Evolutionary conservation across 2,888 invertebrate genomes (phyloP).

Genomic region (Chironomus riparius): DNA sequence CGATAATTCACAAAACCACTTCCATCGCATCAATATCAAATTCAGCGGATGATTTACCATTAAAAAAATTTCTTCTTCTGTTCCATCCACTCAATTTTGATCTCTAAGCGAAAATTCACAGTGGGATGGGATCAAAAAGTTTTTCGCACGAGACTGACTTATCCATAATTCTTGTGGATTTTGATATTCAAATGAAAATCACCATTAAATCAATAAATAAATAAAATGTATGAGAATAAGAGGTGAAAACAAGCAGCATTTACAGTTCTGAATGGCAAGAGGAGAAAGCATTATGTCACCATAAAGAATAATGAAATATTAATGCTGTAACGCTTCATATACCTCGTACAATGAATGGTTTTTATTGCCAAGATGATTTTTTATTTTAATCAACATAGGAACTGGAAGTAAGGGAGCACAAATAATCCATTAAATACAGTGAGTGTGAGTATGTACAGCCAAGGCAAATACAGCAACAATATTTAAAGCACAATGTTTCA

Average conservation of each 20-base stretch:
- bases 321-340: slow-evolving; percentile 1
- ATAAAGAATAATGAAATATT: neutral
- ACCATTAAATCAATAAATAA: too few relatives aligned
- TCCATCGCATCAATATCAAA: too few relatives aligned
- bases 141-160: neutral
- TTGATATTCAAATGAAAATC: neutral
- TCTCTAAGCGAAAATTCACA: too few relatives aligned
- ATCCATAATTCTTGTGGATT: neutral
- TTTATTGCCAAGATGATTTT: slow-evolving; percentile 3
- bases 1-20: too few relatives aligned
- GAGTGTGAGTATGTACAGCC: neutral
- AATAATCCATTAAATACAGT: slow-evolving; percentile 4
- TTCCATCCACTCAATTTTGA: too few relatives aligned
- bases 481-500: neutral
- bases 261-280: neutral
- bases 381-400: neutral
- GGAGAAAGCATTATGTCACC: neutral
- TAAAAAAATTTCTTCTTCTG: too few relatives aligned
- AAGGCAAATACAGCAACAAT: neutral
- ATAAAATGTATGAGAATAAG: too few relatives aligned
- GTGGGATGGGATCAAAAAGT: neutral
- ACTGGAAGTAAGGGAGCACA: neutral
- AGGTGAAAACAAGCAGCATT: too few relatives aligned
- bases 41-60: too few relatives aligned
- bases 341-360: neutral